Percentiles rank a stretch among this genome's conserved stretches.
These are phyloP conservation scores for Podarcis cretensis DNA, from an alignment of 2,113 vertebrate genomes.

Conservation along the genomic window DNA sequence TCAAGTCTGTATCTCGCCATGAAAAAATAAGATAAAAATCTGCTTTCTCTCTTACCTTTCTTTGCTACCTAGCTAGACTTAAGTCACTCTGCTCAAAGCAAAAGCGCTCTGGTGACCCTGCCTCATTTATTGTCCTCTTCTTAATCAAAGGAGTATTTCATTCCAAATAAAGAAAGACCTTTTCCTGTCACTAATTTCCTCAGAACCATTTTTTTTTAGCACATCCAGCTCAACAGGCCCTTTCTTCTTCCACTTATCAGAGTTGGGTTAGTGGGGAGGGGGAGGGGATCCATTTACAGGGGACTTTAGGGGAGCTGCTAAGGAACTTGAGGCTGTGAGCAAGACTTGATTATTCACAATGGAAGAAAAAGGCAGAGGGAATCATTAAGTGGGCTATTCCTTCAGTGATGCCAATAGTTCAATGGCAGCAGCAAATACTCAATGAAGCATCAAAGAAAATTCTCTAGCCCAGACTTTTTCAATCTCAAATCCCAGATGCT, in stretches of 20 bases:
- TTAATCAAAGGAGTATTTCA: conserved; percentile 54
- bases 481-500: no score
- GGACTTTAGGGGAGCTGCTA: fast-evolving
- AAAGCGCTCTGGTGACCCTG: not conserved
- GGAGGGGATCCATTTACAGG: not conserved
- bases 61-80: not conserved
- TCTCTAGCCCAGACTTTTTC: not conserved
- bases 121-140: conserved; percentile 5
- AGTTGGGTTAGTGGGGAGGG: not conserved
- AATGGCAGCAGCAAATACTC: not conserved
- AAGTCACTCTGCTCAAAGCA: not conserved
- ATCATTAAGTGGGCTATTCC: not conserved
- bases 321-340: fast-evolving
- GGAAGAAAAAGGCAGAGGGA: not conserved
- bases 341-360: fast-evolving
- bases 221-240: not conserved
- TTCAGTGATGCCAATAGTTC: fast-evolving
- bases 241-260: not conserved
- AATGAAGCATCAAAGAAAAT: not conserved
- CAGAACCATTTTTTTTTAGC: fast-evolving
- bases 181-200: conserved; percentile 41
- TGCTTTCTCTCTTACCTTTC: conserved; percentile 24
- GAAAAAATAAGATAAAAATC: conserved; percentile 6
- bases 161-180: conserved; percentile 53
- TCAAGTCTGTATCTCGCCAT: conserved; percentile 44